Evolutionary conservation across 23 tunicate genomes (phyloP).

Genomic region (Trididemnum clinides): DNA sequence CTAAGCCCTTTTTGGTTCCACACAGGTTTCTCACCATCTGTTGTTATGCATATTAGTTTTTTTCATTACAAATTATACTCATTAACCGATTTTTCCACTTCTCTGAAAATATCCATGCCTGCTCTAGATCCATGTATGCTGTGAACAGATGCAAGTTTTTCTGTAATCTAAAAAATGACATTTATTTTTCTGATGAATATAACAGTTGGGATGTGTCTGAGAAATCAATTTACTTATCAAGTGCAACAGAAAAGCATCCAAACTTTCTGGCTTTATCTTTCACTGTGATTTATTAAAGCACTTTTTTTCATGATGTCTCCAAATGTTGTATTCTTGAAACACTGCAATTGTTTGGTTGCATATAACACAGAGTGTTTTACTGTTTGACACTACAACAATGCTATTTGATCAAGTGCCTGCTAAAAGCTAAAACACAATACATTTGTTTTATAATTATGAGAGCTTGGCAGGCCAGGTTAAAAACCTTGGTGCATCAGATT

Average conservation of each 20-base stretch:
- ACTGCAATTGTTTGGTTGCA: no score
- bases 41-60: neutral
- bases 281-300: no score
- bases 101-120: neutral
- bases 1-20: neutral
- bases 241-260: neutral
- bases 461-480: no score
- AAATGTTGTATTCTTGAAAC: no score
- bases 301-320: no score
- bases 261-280: neutral
- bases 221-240: neutral
- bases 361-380: no score
- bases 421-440: no score
- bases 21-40: slow-evolving; percentile 1
- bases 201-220: neutral
- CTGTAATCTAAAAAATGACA: neutral
- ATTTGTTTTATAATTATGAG: no score
- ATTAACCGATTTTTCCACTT: neutral
- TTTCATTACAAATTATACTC: neutral
- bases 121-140: neutral
- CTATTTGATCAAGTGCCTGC: no score
- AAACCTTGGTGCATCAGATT: no score
- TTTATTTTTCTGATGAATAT: neutral
- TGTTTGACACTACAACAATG: no score
- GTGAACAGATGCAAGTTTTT: neutral